Evolutionary conservation across 64 coral and sea anemone genomes (phyloP).

Genomic region (Stylophora pistillata): DNA sequence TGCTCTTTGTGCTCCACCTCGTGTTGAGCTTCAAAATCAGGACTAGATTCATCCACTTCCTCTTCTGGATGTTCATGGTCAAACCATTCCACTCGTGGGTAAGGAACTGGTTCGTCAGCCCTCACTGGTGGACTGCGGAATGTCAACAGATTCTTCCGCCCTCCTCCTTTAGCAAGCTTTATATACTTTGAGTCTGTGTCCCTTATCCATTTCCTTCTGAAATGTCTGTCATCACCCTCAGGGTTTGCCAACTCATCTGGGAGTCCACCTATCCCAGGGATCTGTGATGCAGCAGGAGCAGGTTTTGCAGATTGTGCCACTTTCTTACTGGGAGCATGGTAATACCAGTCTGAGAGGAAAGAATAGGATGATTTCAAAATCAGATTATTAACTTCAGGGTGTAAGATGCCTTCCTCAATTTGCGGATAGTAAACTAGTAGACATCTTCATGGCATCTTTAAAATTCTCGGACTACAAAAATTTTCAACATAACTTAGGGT

Average conservation of each 20-base stretch:
- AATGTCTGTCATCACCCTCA: slow-evolving; percentile 79
- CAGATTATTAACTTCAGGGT: not conserved
- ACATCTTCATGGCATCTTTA: no score
- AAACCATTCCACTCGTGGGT: slow-evolving; percentile 95
- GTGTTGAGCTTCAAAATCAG: not conserved
- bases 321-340: slow-evolving; percentile 74
- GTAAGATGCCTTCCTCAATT: not conserved
- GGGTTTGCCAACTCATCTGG: slow-evolving; percentile 49
- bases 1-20: not conserved
- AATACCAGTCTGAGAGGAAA: slow-evolving; percentile 82
- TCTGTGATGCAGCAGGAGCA: slow-evolving; percentile 84
- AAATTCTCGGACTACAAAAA: no score
- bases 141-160: slow-evolving; percentile 69
- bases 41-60: slow-evolving; percentile 28
- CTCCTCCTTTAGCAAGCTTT: slow-evolving; percentile 88
- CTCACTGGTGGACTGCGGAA: slow-evolving; percentile 61
- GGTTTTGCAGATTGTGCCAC: not conserved
- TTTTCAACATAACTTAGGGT: no score
- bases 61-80: slow-evolving; percentile 85
- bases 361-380: not conserved
- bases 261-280: slow-evolving; percentile 81
- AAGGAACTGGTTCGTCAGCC: slow-evolving; percentile 55
- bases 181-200: slow-evolving; percentile 99
- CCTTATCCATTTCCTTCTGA: slow-evolving; percentile 93
- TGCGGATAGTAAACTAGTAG: no score